Conservation (phyloP, 2,113 vertebrate species). For the Pipra filicauda region DNA sequence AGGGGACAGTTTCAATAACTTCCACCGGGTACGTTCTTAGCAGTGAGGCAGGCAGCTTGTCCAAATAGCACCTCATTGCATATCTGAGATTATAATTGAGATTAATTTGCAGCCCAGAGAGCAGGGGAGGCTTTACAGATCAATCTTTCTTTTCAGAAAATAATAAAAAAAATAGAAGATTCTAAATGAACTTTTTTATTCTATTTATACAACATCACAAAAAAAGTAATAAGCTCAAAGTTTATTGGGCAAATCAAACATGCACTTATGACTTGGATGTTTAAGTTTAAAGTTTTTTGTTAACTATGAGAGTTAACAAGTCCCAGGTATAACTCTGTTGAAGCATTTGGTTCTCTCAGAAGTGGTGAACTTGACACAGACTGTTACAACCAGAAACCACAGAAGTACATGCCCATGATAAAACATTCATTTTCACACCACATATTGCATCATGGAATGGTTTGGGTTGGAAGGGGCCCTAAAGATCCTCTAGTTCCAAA, state of each 20-base stretch:
- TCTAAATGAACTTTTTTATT: not conserved
- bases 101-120: not conserved
- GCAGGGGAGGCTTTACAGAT: not conserved
- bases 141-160: not conserved
- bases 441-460: not conserved
- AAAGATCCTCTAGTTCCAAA: not conserved
- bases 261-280: not conserved
- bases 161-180: not conserved
- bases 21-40: not conserved
- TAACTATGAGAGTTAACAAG: not conserved
- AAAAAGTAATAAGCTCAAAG: not conserved
- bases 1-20: constrained; percentile 45
- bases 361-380: not conserved
- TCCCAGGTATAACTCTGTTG: accelerated
- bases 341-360: not conserved
- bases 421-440: not conserved
- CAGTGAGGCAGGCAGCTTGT: not conserved
- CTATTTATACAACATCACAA: not conserved
- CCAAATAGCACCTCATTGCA: not conserved
- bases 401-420: not conserved
- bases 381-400: not conserved
- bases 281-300: not conserved
- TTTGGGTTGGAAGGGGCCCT: not conserved
- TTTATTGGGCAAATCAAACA: not conserved
- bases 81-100: not conserved